A percentile compares a stretch with the other conserved stretches of the same genome.
Conservation (phyloP, 2,888 invertebrate genomes). For the Calliopum simillimum region DNA sequence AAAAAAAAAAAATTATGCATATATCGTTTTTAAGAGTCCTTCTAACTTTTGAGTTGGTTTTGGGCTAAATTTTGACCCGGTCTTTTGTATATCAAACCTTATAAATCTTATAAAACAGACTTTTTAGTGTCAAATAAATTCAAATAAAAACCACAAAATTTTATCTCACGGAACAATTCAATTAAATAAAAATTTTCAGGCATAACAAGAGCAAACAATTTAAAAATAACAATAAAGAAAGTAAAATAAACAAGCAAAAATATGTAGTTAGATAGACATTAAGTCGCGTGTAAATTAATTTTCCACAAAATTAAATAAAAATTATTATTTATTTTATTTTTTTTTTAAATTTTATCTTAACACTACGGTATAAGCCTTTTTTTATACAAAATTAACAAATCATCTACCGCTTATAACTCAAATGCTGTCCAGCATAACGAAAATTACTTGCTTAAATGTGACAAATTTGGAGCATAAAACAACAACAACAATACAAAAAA, state of each 20-base stretch:
- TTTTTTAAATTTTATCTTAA: background rate
- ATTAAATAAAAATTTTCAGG: background rate
- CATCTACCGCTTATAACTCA: background rate
- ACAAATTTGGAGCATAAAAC: background rate
- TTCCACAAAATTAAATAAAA: too few relatives aligned
- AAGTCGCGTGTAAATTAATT: background rate
- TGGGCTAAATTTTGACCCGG: too few relatives aligned
- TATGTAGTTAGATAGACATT: background rate
- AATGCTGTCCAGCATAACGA: constrained; percentile 17
- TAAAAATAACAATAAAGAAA: background rate
- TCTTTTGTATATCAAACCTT: too few relatives aligned
- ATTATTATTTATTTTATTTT: too few relatives aligned
- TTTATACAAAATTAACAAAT: background rate
- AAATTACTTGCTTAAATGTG: constrained; percentile 15
- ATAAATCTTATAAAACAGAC: too few relatives aligned
- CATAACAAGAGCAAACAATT: background rate
- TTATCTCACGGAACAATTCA: background rate
- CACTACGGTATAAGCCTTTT: background rate
- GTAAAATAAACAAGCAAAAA: background rate
- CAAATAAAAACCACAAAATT: background rate
- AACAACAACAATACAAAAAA: too few relatives aligned
- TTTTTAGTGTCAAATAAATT: background rate
- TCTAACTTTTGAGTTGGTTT: too few relatives aligned
- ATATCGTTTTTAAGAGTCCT: too few relatives aligned
- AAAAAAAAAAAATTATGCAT: too few relatives aligned